A percentile compares a stretch with the other conserved stretches of the same genome.
Evolutionary conservation across 2,113 vertebrate species (phyloP).

Genomic region (Tetrax tetrax): DNA sequence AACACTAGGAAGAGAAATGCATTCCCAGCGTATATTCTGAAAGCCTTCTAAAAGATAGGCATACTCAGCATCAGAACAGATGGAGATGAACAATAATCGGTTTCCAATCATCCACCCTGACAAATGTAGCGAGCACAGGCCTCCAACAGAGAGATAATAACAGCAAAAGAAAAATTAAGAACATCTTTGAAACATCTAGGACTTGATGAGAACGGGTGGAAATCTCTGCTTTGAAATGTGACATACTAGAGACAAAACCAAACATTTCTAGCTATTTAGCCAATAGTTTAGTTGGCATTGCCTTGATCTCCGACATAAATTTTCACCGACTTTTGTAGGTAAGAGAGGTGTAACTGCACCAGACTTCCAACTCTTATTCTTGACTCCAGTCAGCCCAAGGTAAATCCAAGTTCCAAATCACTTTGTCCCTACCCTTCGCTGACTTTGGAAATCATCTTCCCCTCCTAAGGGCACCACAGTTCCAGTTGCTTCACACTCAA

Average conservation of each 20-base stretch:
- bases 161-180: conserved; percentile 19
- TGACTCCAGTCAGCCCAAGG: neutral
- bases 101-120: conserved; percentile 39
- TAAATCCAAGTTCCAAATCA: neutral
- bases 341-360: neutral
- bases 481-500: neutral
- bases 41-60: conserved; percentile 6
- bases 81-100: conserved; percentile 37
- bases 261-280: neutral
- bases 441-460: neutral
- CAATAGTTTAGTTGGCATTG: neutral
- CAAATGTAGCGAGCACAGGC: neutral
- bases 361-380: neutral
- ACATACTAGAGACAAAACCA: neutral
- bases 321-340: neutral
- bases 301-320: neutral
- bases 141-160: conserved; percentile 23
- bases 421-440: neutral
- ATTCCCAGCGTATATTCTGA: conserved; percentile 3
- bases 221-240: neutral
- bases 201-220: neutral
- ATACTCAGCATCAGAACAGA: conserved; percentile 38
- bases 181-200: neutral
- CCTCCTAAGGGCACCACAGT: neutral
- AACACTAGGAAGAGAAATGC: conserved; percentile 4